Evolutionary conservation across 2,888 invertebrate species (phyloP).

Genomic region (Netelia fuscicornis): DNA sequence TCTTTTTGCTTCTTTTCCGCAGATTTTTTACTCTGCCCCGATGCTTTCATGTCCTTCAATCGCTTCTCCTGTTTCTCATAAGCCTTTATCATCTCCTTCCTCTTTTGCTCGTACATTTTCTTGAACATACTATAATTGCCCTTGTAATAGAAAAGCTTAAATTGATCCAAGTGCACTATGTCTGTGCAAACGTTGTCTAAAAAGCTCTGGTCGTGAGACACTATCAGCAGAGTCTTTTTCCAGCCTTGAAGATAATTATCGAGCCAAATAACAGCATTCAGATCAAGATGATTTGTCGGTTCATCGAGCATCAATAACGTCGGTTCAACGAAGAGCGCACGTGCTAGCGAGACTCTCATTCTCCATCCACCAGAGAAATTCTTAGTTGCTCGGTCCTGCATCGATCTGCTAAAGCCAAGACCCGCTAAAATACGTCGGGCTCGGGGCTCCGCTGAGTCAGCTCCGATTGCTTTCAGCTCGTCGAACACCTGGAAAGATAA

Average conservation of each 20-base stretch:
- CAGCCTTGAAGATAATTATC: slow-evolving; percentile 99
- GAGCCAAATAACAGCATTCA: slow-evolving; percentile 99
- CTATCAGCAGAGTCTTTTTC: slow-evolving; percentile 99
- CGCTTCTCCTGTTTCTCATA: slow-evolving; percentile 99
- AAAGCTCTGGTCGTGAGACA: slow-evolving; percentile 99
- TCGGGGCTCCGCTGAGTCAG: slow-evolving; percentile 98
- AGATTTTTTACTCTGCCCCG: slow-evolving; percentile 97
- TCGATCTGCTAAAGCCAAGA: slow-evolving; percentile 95
- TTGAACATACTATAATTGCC: slow-evolving; percentile 99
- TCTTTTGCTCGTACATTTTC: slow-evolving; percentile 98
- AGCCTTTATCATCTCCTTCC: slow-evolving; percentile 97
- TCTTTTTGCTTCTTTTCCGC: slow-evolving; percentile 99
- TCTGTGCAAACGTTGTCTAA: slow-evolving; percentile 99
- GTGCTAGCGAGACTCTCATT: slow-evolving; percentile 98
- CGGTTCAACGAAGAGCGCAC: slow-evolving; percentile 98
- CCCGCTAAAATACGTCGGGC: slow-evolving; percentile 98
- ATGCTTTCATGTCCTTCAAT: slow-evolving; percentile 97
- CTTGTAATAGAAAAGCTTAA: slow-evolving; percentile 98
- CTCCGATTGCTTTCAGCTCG: slow-evolving; percentile 97
- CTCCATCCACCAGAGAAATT: slow-evolving; percentile 98
- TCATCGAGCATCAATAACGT: slow-evolving; percentile 98
- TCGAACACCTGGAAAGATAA: slow-evolving; percentile 90
- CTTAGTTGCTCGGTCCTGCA: slow-evolving; percentile 96
- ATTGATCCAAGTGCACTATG: slow-evolving; percentile 98
- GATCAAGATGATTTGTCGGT: slow-evolving; percentile 99